Evolutionary conservation across 2,888 invertebrate genomes (phyloP), one percentile per base, ranked within the genome.

Genomic region (Phasia obesa): DNA sequence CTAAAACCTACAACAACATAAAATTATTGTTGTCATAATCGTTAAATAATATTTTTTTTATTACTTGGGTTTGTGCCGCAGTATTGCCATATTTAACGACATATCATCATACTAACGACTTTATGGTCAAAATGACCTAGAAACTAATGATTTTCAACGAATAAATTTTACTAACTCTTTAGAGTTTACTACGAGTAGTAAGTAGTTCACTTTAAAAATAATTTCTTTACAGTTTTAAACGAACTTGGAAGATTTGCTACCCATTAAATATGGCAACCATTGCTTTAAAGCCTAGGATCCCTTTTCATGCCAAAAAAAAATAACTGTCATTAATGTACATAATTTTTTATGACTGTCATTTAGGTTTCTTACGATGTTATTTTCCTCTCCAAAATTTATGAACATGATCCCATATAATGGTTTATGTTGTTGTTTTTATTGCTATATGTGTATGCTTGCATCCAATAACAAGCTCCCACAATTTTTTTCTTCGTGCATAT

Each of bases 391-490:
- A 59, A 59, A 23, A 21, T 59, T 38, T 23, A 59, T 23, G 3
- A 4, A 4, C 15, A 21, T 59, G 21, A 59, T 59, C 5, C 21
- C 21, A 59, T 23, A 17, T 44, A 42, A 25, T 44, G n/a, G 44
- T 15, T 60, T n/a, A 6, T 47, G 44, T 53, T 42, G 21, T 44
- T 44, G 27, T 21, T 74, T 35, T 57, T 53, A 73, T 74, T 47
- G 44, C 44, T 17, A 27, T 47, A 51, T 71, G 25, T 51, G 55
- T n/a, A 17, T 57, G 47, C 15, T 38, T 38, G 25, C 13, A 17
- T 74, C 44, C 38, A 44, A 64, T 27, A 51, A 31, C 55, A 13
- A 42, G 47, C 57, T 71, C 64, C 78, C 64, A 65, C 71, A 71
- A 65, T 38, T 53, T 44, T 13, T 25, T n/a, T 23, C 13, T 27